Conservation (phyloP, 2,888 invertebrate genomes). For the Eupsilia transversa region DNA sequence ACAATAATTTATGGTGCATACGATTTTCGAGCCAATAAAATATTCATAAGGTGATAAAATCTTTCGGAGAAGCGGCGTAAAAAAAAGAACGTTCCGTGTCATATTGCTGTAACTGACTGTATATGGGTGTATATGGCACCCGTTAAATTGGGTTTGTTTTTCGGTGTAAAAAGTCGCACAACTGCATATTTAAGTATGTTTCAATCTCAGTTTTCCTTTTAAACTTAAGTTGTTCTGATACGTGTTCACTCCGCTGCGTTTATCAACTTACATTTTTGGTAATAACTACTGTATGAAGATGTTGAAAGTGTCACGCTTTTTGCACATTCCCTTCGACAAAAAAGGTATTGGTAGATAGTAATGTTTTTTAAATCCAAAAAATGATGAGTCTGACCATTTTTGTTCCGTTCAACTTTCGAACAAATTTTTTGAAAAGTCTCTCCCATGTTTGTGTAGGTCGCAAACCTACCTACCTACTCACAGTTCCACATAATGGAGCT, state of each 20-base stretch:
- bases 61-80: slow-evolving; percentile 74
- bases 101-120: slow-evolving; percentile 67
- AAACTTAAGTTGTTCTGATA: slow-evolving; percentile 42
- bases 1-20: slow-evolving; percentile 73
- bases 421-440: not conserved
- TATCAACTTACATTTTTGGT: slow-evolving; percentile 21
- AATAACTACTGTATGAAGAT: slow-evolving; percentile 2
- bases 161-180: slow-evolving; percentile 38
- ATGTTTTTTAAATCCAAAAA: not conserved
- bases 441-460: not conserved
- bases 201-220: slow-evolving; percentile 25
- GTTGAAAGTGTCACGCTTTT: slow-evolving; percentile 9
- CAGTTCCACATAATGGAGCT: not conserved
- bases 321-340: slow-evolving; percentile 4
- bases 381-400: not conserved
- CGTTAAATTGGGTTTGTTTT: slow-evolving; percentile 65
- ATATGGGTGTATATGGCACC: slow-evolving; percentile 69
- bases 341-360: not conserved
- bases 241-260: slow-evolving; percentile 7
- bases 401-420: slow-evolving; percentile 4
- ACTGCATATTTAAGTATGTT: slow-evolving; percentile 16
- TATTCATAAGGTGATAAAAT: slow-evolving; percentile 81
- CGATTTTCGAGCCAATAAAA: slow-evolving; percentile 74
- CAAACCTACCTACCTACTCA: not conserved
- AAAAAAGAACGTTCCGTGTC: slow-evolving; percentile 71